Evolutionary conservation across 1,140 invertebrate species (phyloP).

Genomic region (Galleria mellonella): DNA sequence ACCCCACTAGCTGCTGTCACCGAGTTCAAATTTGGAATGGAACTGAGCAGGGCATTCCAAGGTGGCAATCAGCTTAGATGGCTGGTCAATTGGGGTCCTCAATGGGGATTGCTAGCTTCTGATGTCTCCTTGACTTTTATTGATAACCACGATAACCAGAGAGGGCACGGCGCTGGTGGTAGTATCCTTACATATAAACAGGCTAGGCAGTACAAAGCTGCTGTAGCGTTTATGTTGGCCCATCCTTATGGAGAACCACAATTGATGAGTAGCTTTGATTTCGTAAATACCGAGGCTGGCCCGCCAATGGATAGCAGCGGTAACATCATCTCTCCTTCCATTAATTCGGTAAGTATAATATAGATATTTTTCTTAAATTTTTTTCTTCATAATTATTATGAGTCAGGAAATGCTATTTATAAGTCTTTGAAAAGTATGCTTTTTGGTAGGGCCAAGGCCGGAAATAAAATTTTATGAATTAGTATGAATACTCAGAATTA

Average conservation of each 20-base stretch:
- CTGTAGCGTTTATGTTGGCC: constrained; percentile 88
- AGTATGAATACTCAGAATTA: no score
- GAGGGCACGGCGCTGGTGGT: constrained; percentile 76
- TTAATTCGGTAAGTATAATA: constrained; percentile 71
- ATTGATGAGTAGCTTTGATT: constrained; percentile 87
- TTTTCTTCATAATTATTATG: background rate
- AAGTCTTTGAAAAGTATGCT: no score
- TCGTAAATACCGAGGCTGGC: constrained; percentile 72
- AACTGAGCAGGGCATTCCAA: constrained; percentile 57
- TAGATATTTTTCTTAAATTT: constrained; percentile 6
- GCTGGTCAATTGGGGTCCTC: constrained; percentile 74
- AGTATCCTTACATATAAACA: constrained; percentile 77
- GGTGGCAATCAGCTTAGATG: constrained; percentile 44
- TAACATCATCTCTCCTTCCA: constrained; percentile 79
- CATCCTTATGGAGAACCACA: constrained; percentile 85
- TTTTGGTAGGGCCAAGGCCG: no score
- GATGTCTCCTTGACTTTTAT: constrained; percentile 77
- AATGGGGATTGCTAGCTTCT: constrained; percentile 75
- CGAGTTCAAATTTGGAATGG: constrained; percentile 78
- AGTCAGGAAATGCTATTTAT: background rate
- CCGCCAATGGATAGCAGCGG: constrained; percentile 79
- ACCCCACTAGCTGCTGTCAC: constrained; percentile 80
- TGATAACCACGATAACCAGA: constrained; percentile 78
- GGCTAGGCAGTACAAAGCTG: constrained; percentile 78
- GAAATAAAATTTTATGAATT: no score